A percentile compares a stretch with the other conserved stretches of the same genome.
Evolutionary conservation across 2,113 vertebrate species (phyloP).

Genomic region (Neomonachus schauinslandi): DNA sequence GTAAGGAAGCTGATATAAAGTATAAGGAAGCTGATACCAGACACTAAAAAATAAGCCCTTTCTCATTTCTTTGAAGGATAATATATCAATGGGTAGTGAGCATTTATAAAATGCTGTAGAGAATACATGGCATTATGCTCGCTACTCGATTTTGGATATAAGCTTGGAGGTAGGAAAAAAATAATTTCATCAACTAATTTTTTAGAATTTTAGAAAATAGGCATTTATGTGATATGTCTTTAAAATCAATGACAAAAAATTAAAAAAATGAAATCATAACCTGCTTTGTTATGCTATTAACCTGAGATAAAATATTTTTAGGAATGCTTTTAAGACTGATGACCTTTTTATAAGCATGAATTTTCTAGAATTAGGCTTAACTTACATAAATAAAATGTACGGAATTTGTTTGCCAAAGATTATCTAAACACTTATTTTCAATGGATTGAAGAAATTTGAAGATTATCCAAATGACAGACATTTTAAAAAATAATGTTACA

Average conservation of each 20-base stretch:
- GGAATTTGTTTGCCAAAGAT: neutral
- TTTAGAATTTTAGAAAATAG: constrained; percentile 32
- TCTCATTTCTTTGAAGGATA: neutral
- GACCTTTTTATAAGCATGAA: neutral
- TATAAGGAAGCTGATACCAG: neutral
- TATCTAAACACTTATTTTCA: constrained; percentile 35
- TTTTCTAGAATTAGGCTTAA: neutral
- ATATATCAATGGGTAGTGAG: neutral
- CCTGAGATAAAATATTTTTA: constrained; percentile 11
- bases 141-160: neutral
- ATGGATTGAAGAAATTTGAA: neutral
- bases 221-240: neutral
- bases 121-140: neutral
- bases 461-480: neutral
- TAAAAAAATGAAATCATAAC: neutral
- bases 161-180: neutral
- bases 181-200: neutral
- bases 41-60: neutral
- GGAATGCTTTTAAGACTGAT: neutral
- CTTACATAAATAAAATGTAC: neutral
- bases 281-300: neutral
- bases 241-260: neutral
- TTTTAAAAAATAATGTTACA: neutral
- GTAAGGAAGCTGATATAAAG: neutral
- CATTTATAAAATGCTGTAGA: neutral